phyloP scores from a whole-genome alignment of 1,140 invertebrate genomes.

The Schlechtendalia chinensis region DNA sequence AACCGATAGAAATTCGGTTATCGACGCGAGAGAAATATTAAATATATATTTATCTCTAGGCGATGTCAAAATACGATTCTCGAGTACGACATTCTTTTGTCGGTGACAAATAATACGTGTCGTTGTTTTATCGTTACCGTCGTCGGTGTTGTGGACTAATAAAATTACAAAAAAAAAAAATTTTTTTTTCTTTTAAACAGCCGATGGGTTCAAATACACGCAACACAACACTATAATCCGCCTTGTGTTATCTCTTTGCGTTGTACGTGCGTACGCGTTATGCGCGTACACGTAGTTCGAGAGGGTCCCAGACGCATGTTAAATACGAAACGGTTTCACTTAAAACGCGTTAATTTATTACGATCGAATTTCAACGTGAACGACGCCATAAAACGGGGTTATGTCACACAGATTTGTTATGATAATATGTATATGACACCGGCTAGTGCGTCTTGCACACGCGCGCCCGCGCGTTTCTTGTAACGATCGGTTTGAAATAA shows the following conservation, averaged over 20 bases:
- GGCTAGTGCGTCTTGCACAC: too few species aligned
- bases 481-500: background rate
- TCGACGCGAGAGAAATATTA: too few species aligned
- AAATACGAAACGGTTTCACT: background rate
- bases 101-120: constrained; percentile 3
- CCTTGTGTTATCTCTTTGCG: background rate
- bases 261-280: background rate
- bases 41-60: background rate
- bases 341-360: background rate
- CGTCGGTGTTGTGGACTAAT: background rate
- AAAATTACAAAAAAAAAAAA: constrained; percentile 14
- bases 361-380: constrained; percentile 14
- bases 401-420: background rate
- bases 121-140: background rate
- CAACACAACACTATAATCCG: background rate
- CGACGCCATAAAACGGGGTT: background rate
- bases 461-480: background rate
- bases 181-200: background rate
- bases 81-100: background rate
- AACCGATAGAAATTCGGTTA: too few species aligned
- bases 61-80: background rate
- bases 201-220: background rate
- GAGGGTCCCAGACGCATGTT: too few species aligned
- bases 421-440: too few species aligned
- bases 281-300: background rate